Percentiles rank a stretch among this genome's conserved stretches.
phyloP scores from a whole-genome alignment of 1,140 invertebrate genomes.

The Spodoptera frugiperda region DNA sequence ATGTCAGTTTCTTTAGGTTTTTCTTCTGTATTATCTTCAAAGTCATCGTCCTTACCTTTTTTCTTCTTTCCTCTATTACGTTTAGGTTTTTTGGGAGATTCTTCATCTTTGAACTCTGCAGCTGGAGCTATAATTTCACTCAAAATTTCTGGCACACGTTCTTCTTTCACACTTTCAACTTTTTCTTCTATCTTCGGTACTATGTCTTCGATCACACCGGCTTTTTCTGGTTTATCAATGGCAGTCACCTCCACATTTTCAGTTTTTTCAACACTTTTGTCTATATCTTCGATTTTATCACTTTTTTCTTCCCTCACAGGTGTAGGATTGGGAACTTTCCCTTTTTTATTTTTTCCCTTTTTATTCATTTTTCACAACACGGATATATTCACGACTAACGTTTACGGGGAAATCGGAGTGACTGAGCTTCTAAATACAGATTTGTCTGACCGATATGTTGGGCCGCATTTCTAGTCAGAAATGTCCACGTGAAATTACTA shows the following conservation, averaged over 20 bases:
- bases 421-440: conserved; percentile 62
- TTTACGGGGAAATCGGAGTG: conserved; percentile 48
- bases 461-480: conserved; percentile 72
- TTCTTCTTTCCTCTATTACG: conserved; percentile 78
- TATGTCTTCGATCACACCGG: conserved; percentile 44
- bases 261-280: conserved; percentile 46
- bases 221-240: conserved; percentile 47
- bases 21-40: conserved; percentile 44
- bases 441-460: conserved; percentile 70
- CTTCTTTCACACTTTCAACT: conserved; percentile 55
- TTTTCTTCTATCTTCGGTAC: conserved; percentile 46
- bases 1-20: conserved; percentile 18
- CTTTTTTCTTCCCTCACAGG: conserved; percentile 51
- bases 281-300: neutral
- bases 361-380: conserved; percentile 70
- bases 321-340: conserved; percentile 54
- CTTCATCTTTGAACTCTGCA: conserved; percentile 52
- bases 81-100: conserved; percentile 78
- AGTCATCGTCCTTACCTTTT: conserved; percentile 55
- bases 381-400: conserved; percentile 36
- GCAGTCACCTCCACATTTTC: conserved; percentile 5
- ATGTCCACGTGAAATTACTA: conserved; percentile 67
- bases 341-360: conserved; percentile 75
- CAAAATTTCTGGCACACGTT: conserved; percentile 59
- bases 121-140: conserved; percentile 52